Percentiles rank a stretch among this genome's conserved stretches.
Evolutionary conservation across 2,113 vertebrate species (phyloP).

Genomic region (Emydocephalus ijimae): DNA sequence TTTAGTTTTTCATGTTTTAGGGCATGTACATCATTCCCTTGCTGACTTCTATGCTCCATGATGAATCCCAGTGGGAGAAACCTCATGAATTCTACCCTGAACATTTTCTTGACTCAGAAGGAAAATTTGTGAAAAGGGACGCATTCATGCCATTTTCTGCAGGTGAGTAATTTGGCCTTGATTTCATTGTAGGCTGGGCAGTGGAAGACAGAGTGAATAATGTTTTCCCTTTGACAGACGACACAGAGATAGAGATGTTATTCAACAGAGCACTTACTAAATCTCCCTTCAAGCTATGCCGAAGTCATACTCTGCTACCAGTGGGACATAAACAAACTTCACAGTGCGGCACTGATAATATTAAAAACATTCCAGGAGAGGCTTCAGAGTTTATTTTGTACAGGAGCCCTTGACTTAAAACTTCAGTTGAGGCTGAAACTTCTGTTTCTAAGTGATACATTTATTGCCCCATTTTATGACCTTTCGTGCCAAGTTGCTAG

Average conservation of each 20-base stretch:
- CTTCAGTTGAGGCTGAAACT: no score
- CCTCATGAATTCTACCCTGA: conserved; percentile 66
- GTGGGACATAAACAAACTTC: no score
- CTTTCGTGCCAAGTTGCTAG: no score
- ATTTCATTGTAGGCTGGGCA: not conserved
- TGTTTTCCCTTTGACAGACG: not conserved
- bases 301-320: no score
- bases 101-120: conserved; percentile 65
- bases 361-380: no score
- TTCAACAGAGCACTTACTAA: not conserved
- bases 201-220: not conserved
- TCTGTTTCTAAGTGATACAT: no score
- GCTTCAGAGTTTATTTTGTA: no score
- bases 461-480: no score
- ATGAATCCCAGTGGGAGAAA: conserved; percentile 65
- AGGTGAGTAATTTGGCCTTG: conserved; percentile 43
- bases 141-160: conserved; percentile 74
- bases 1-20: conserved; percentile 35
- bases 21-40: conserved; percentile 52
- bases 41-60: conserved; percentile 63
- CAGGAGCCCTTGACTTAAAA: no score
- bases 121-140: conserved; percentile 68
- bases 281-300: not conserved
- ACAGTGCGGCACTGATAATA: no score
- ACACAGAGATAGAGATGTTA: not conserved